Evolutionary conservation across 2,797 vertebrate genomes (phyloP).

Genomic region (Alfaro cultratus): DNA sequence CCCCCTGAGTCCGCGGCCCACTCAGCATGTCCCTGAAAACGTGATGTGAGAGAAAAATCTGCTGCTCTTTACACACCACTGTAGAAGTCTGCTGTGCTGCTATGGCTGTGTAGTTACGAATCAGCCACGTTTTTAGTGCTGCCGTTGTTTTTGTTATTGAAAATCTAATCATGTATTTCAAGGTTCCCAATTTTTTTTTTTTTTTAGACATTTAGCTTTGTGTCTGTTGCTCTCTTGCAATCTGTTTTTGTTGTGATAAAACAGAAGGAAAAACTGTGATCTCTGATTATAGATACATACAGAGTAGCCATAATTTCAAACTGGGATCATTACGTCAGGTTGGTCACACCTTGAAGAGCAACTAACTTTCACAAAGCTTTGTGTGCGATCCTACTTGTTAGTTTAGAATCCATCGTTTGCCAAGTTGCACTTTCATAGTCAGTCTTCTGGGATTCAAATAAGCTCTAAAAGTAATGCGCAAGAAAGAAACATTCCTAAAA

Average conservation of each 20-base stretch:
- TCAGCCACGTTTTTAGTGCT: slow-evolving; percentile 43
- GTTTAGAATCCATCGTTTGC: slow-evolving; percentile 34
- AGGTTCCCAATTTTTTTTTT: neutral
- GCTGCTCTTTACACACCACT: slow-evolving; percentile 25
- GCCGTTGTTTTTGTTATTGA: slow-evolving; percentile 7
- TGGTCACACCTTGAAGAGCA: slow-evolving; percentile 19
- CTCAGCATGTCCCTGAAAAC: slow-evolving; percentile 42
- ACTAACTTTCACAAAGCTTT: neutral
- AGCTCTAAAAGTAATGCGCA: slow-evolving; percentile 16
- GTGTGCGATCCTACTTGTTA: neutral
- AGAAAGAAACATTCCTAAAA: slow-evolving; percentile 67
- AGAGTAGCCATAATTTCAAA: neutral
- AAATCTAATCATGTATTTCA: neutral
- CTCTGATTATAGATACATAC: slow-evolving; percentile 7
- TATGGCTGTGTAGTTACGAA: slow-evolving; percentile 32
- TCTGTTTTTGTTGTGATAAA: slow-evolving; percentile 17
- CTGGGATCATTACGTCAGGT: slow-evolving; percentile 2
- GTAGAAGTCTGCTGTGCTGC: slow-evolving; percentile 22
- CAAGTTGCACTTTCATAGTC: slow-evolving; percentile 26
- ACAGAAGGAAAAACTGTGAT: slow-evolving; percentile 3
- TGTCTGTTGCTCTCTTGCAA: slow-evolving; percentile 19
- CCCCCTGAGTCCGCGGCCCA: slow-evolving; percentile 9
- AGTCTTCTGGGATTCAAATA: slow-evolving; percentile 35
- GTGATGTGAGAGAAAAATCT: slow-evolving; percentile 18
- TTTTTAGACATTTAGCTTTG: neutral